These are phyloP conservation scores for Clepsis dumicolana DNA, from an alignment of 2,888 invertebrate genomes.

Conservation along the genomic window DNA sequence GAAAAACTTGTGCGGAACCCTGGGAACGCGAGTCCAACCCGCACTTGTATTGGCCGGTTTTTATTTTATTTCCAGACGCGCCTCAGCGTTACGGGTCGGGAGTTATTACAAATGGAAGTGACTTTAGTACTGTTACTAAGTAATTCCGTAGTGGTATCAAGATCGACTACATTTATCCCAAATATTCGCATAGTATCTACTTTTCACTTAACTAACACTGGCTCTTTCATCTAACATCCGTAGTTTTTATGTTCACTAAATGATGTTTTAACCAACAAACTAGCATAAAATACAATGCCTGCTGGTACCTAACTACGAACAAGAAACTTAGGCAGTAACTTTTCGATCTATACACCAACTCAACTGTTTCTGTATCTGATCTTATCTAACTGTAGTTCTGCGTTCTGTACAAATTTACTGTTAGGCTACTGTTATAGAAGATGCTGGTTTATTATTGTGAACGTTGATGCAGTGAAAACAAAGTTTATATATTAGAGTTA, in stretches of 20 bases:
- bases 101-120: constrained; percentile 32
- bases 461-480: too few relatives aligned
- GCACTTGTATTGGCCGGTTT: too few relatives aligned
- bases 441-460: neutral
- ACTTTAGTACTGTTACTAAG: too few relatives aligned
- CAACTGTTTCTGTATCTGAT: neutral
- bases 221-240: too few relatives aligned
- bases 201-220: too few relatives aligned
- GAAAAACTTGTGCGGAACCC: too few relatives aligned
- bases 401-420: neutral
- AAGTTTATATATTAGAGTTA: too few relatives aligned
- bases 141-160: too few relatives aligned
- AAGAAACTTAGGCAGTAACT: neutral
- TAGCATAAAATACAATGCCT: neutral
- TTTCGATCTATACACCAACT: neutral
- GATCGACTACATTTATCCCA: too few relatives aligned
- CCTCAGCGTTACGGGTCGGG: constrained; percentile 15
- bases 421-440: neutral
- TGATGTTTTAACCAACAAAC: neutral
- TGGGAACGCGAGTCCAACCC: too few relatives aligned
- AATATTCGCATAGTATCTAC: too few relatives aligned
- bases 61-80: constrained; percentile 28
- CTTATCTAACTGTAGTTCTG: neutral
- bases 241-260: neutral
- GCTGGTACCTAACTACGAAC: neutral